Evolutionary conservation across 1,140 invertebrate genomes (phyloP), one percentile per base, ranked within the genome.

Genomic region (Plutomurus gul): DNA sequence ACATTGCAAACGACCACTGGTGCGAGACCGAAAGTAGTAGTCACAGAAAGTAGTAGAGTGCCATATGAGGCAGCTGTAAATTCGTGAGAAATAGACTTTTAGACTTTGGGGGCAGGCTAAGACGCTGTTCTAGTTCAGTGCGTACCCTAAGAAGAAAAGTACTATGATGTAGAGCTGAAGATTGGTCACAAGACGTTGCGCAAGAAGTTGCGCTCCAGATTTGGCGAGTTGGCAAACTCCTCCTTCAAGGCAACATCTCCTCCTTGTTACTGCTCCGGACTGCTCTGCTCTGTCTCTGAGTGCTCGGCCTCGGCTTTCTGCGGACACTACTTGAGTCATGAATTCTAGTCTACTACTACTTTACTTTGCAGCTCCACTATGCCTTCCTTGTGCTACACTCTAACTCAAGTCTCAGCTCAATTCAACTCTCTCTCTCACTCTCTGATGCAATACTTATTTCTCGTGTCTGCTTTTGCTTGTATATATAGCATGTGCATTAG

Each of bases 181-280:
- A 65, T 65, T 65, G 56, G 56, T 65, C 36, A 65, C 56, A 65
- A 65, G 56, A 65, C 56, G 56, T 27, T 65, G 56, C 56, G 56
- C 56, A 65, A 65, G 56, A 65, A 65, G 56, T 65, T 65, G 56
- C 56, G 56, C 56, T 65, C 56, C 56, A 65, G 56, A 65, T 65
- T 65, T 65, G 56, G 56, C 56, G 56, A 65, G 56, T 65, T 65
- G 27, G 56, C 56, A 65, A 65, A 65, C 56, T 65, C 56, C 56
- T 65, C 56, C 56, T 65, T 65, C 56, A 65, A 65, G 56, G 56
- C 30, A 65, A 65, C 56, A 30, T 65, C 56, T 65, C 56, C 56
- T 65, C 56, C 56, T 65, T 65, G 56, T 65, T 65, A 65, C 56
- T 65, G 56, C 56, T 43, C 39, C 39, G n/a, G n/a, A 43, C 39